Evolutionary conservation across 2,888 invertebrate species (phyloP).

Genomic region (Scelioninae gen. 1): DNA sequence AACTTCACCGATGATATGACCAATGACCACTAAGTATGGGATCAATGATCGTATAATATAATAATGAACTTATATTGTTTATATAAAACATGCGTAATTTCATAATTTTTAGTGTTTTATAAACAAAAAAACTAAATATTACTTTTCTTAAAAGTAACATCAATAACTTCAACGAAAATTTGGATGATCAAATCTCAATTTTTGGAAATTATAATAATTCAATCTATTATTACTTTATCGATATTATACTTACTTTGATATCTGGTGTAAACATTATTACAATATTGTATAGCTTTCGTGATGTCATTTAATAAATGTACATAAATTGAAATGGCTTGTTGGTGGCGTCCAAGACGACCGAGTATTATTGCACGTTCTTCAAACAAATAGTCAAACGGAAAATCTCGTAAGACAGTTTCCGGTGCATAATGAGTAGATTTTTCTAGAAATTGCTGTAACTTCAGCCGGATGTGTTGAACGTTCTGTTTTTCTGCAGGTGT

Average conservation of each 20-base stretch:
- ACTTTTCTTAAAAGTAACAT: too few relatives aligned
- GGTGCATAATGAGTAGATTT: slow-evolving; percentile 93
- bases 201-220: too few relatives aligned
- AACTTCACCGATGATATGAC: too few relatives aligned
- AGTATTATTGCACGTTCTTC: slow-evolving; percentile 98
- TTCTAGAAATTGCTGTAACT: slow-evolving; percentile 91
- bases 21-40: too few relatives aligned
- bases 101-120: too few relatives aligned
- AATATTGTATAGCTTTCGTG: slow-evolving; percentile 93
- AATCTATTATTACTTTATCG: too few relatives aligned
- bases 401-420: slow-evolving; percentile 93
- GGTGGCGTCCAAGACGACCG: slow-evolving; percentile 95
- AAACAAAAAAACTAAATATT: too few relatives aligned
- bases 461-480: slow-evolving; percentile 86
- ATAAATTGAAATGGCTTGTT: slow-evolving; percentile 96
- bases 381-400: slow-evolving; percentile 92
- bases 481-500: slow-evolving; percentile 84
- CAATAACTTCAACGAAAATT: too few relatives aligned
- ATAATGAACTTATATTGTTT: too few relatives aligned
- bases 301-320: slow-evolving; percentile 94
- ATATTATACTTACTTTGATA: slow-evolving; percentile 78
- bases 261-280: slow-evolving; percentile 88
- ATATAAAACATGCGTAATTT: too few relatives aligned
- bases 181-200: too few relatives aligned
- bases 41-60: too few relatives aligned